Evolutionary conservation across 2,113 vertebrate genomes (phyloP).

Genomic region (Phasianus colchicus): DNA sequence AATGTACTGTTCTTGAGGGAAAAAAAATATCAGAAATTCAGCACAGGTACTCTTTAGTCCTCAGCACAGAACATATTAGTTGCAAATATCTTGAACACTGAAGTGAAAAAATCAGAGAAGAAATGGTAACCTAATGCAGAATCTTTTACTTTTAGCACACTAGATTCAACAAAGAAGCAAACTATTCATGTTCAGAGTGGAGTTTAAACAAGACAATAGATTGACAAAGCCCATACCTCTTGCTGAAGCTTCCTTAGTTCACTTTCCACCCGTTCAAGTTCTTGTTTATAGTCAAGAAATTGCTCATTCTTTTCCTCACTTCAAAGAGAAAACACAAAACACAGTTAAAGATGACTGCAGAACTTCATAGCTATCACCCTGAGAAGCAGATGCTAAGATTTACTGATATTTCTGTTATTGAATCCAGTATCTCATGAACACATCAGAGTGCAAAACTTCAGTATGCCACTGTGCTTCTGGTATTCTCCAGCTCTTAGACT

Average conservation of each 20-base stretch:
- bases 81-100: background rate
- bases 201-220: background rate
- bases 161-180: background rate
- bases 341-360: background rate
- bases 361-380: background rate
- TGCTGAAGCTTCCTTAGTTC: slow-evolving; percentile 94
- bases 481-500: background rate
- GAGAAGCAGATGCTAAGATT: background rate
- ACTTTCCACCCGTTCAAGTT: slow-evolving; percentile 90
- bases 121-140: background rate
- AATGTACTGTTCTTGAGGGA: background rate
- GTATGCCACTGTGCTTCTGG: background rate
- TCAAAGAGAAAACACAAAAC: slow-evolving; percentile 21
- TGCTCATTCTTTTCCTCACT: slow-evolving; percentile 99
- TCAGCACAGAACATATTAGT: too few relatives aligned
- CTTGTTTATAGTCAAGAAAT: slow-evolving; percentile 94
- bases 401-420: background rate
- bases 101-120: background rate
- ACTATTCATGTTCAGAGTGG: background rate
- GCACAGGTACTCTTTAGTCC: too few relatives aligned
- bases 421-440: background rate
- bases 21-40: background rate
- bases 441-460: background rate
- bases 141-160: background rate
- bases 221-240: slow-evolving; percentile 82